A percentile compares a stretch with the other conserved stretches of the same genome.
phyloP scores from a whole-genome alignment of 2,888 invertebrate genomes.

The Dryococelus australis region DNA sequence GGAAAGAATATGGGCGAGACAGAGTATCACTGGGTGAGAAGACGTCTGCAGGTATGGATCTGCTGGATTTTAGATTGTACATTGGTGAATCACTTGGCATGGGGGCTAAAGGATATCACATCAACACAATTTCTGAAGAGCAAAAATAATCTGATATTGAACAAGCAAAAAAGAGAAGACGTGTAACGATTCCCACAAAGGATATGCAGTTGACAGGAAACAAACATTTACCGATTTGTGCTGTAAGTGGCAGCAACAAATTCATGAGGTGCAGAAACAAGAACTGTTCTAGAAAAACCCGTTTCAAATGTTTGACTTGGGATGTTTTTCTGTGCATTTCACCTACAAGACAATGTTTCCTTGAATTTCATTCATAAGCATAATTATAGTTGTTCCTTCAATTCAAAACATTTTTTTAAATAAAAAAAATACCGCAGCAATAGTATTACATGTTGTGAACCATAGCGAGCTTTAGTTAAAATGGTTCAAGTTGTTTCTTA shows the following conservation, averaged over 20 bases:
- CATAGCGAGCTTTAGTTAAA: not conserved
- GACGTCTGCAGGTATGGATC: not conserved
- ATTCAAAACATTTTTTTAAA: not conserved
- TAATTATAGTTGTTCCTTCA: not conserved
- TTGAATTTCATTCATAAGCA: not conserved
- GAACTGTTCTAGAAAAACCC: not conserved
- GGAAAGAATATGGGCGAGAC: not conserved
- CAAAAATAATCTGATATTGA: not conserved
- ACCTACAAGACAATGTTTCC: not conserved
- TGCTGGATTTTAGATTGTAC: not conserved
- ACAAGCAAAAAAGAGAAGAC: not conserved
- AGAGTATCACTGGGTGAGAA: conserved; percentile 3
- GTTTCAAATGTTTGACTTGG: not conserved
- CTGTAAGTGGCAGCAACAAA: not conserved
- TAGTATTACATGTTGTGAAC: not conserved
- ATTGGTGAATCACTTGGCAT: not conserved
- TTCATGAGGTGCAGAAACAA: conserved; percentile 1
- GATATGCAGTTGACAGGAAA: conserved; percentile 1
- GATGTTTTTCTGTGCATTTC: conserved; percentile 6
- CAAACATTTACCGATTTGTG: not conserved
- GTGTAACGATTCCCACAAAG: not conserved
- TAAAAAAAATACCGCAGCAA: not conserved
- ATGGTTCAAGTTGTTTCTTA: not conserved
- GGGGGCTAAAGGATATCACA: not conserved
- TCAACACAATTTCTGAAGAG: not conserved